These are phyloP conservation scores for Perca fluviatilis DNA, from an alignment of 2,113 vertebrate genomes.

Conservation along the genomic window DNA sequence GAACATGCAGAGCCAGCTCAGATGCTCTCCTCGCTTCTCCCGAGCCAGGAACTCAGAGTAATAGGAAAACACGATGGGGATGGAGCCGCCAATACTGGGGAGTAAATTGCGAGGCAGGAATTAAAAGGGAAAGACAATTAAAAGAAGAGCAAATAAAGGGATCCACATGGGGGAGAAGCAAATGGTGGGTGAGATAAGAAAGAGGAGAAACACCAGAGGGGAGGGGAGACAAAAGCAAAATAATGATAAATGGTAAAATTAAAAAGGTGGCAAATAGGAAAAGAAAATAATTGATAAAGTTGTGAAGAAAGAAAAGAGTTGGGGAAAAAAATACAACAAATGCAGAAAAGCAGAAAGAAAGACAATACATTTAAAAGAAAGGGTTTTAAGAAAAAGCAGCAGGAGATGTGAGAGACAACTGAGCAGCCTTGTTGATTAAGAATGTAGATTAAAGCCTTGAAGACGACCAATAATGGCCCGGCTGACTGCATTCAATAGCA, in stretches of 20 bases:
- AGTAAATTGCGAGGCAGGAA: constrained; percentile 5
- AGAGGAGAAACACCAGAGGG: not conserved
- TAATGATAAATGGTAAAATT: not conserved
- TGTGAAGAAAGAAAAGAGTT: not conserved
- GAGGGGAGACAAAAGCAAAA: not conserved
- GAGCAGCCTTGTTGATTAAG: not conserved
- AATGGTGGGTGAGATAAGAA: not conserved
- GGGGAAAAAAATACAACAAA: not conserved
- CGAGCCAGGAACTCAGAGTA: constrained; percentile 98
- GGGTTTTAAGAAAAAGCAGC: not conserved
- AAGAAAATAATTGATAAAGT: not conserved
- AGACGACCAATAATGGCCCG: not conserved
- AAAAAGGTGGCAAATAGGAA: not conserved
- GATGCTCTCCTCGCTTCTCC: constrained; percentile 97
- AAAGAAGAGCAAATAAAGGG: not conserved
- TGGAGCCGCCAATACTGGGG: constrained; percentile 94
- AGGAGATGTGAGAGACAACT: not conserved
- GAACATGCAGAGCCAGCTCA: constrained; percentile 99
- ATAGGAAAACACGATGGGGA: constrained; percentile 98
- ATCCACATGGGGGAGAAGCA: not conserved
- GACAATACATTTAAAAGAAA: not conserved
- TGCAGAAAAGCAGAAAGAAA: not conserved
- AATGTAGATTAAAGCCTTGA: constrained; percentile 9
- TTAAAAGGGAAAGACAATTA: not conserved
- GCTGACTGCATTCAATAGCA: not conserved